Evolutionary conservation across 2,113 vertebrate genomes (phyloP), one percentile per base, ranked within the genome.

Genomic region (Ageneiosus marmoratus): DNA sequence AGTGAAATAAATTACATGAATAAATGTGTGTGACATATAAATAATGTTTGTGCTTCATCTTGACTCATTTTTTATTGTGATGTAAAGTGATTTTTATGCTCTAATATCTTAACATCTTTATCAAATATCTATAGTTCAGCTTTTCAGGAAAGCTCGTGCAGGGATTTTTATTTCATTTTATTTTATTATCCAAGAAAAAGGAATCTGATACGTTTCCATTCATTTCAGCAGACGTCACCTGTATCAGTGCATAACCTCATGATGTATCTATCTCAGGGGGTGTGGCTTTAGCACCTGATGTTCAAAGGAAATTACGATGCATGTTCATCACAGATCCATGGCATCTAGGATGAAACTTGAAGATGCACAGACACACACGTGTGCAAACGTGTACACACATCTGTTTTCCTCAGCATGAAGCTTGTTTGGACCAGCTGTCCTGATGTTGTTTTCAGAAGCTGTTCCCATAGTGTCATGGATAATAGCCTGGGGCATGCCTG

Each of bases 371-470:
- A 37, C 20, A 53, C 46, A 77, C 37, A 44, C 55, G 53, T 27
- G 34, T 27, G 34, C 72, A 53, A 48, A 22, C 48, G 10, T 9
- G 4, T 4, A 72, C 12, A 72, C 41, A 72, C 18, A 50, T 41
- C 50, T 29, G 58, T 34, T 51, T 62, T 72, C 2, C 70, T 75
- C 70, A 65, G 70, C 8, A 8, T 51, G n/a, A 48, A 18, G 72
- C 58, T 65, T 76, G 22, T 65, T 75, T 76, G 58, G 58, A 34
- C 44, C 72, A 76, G 58, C 44, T 76, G 81, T 76, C 72, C 72
- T 51, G 32, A 51, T 13, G 1, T 18, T 53, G 56, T 65, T 63
- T 74, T 32, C 29, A 62, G 56, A 60, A 82, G 73, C 70, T 82
- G 72, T 51, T 82, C 20, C 56, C 20, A 34, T 65, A 6, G 44